Conservation (phyloP, 2,888 invertebrate species). For the Eupithecia inturbata region DNA sequence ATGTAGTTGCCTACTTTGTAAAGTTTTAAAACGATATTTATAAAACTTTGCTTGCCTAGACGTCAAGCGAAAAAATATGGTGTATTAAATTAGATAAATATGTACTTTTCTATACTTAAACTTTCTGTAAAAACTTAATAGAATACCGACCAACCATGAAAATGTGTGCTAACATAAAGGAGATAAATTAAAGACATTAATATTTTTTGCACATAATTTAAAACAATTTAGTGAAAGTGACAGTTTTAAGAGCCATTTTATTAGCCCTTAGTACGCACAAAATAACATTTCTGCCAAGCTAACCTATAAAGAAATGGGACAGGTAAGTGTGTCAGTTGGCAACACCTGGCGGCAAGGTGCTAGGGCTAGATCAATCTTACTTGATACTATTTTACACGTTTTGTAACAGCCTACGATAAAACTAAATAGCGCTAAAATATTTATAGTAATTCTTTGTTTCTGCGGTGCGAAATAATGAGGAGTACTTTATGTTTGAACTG, state of each 20-base stretch:
- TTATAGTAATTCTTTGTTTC: not conserved
- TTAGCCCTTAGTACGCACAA: not conserved
- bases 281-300: not conserved
- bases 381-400: constrained; percentile 32
- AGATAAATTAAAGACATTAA: not conserved
- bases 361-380: constrained; percentile 61
- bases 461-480: not conserved
- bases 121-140: not conserved
- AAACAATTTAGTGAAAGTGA: not conserved
- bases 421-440: constrained; percentile 1
- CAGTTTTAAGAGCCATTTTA: not conserved
- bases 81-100: not conserved
- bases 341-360: constrained; percentile 63
- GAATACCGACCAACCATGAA: not conserved
- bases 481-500: not conserved
- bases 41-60: not conserved
- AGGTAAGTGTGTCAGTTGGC: constrained; percentile 59
- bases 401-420: constrained; percentile 1
- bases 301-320: constrained; percentile 48
- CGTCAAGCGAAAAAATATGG: not conserved
- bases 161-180: not conserved
- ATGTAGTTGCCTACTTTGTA: not conserved
- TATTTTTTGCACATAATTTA: not conserved
- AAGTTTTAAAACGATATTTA: not conserved
- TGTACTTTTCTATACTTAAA: not conserved